Evolutionary conservation across 2,113 vertebrate genomes (phyloP).

Genomic region (Abramis brama): DNA sequence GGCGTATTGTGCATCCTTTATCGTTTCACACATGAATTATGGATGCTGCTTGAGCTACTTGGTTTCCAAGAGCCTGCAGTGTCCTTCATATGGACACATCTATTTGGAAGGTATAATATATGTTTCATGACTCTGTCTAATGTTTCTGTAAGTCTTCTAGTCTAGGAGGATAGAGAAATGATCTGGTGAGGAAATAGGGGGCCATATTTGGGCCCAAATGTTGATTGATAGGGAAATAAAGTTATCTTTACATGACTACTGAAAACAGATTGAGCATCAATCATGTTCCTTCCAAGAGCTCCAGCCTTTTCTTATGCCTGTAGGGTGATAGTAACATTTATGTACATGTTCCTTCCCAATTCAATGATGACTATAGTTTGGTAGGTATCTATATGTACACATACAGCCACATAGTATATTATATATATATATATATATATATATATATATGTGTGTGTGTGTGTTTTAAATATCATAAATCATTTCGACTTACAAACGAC

Average conservation of each 20-base stretch:
- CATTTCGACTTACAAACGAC: too few species aligned
- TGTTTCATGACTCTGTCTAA: slow-evolving; percentile 32
- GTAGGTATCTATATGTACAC: too few species aligned
- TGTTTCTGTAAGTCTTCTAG: slow-evolving; percentile 15
- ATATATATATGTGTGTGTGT: too few species aligned
- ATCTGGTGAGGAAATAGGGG: background rate
- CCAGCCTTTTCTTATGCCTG: background rate
- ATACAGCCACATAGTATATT: too few species aligned
- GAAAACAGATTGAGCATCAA: background rate
- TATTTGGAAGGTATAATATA: slow-evolving; percentile 26
- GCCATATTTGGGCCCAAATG: background rate
- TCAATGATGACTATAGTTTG: background rate
- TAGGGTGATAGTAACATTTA: background rate
- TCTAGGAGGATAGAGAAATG: background rate
- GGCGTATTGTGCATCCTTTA: slow-evolving; percentile 37
- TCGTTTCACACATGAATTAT: slow-evolving; percentile 53
- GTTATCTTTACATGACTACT: slow-evolving; percentile 11
- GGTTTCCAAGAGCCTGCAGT: background rate
- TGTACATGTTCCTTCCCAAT: background rate
- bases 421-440: too few species aligned
- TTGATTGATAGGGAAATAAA: slow-evolving; percentile 29
- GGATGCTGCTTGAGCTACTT: slow-evolving; percentile 23
- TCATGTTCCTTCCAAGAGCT: background rate
- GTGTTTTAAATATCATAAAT: too few species aligned
- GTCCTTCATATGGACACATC: slow-evolving; percentile 8